A percentile compares a stretch with the other conserved stretches of the same genome.
Evolutionary conservation across 2,797 vertebrate genomes (phyloP).

Genomic region (Anolis apletophallus): DNA sequence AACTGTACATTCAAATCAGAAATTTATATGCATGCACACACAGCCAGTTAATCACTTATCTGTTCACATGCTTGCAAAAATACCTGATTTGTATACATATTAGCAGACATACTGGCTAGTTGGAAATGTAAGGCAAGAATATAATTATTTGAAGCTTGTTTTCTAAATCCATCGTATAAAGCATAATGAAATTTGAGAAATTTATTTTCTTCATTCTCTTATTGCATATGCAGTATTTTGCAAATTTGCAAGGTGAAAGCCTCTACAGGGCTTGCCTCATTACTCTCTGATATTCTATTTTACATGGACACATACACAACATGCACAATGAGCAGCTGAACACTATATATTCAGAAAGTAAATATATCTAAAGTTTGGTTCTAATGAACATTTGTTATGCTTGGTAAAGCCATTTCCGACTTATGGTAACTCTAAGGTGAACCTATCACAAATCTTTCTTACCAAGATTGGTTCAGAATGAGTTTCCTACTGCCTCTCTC

Average conservation of each 20-base stretch:
- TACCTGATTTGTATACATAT: slow-evolving; percentile 32
- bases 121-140: neutral
- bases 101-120: slow-evolving; percentile 30
- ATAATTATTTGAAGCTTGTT: slow-evolving; percentile 25
- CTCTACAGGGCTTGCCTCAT: neutral
- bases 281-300: neutral
- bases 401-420: too few species aligned
- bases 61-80: slow-evolving; percentile 40
- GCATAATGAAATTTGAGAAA: neutral
- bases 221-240: neutral
- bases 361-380: neutral
- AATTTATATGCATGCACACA: slow-evolving; percentile 21
- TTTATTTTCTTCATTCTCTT: neutral
- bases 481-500: too few species aligned
- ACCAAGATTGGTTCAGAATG: too few species aligned
- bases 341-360: neutral
- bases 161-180: slow-evolving; percentile 3
- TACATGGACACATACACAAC: slow-evolving; percentile 10
- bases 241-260: neutral
- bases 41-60: slow-evolving; percentile 24
- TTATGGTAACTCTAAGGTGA: too few species aligned
- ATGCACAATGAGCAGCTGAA: neutral
- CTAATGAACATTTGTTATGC: neutral
- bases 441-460: too few species aligned
- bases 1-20: slow-evolving; percentile 10